A percentile compares a stretch with the other conserved stretches of the same genome.
Conservation (phyloP, 2,797 vertebrate species). For the Rhyacichthys aspro region DNA sequence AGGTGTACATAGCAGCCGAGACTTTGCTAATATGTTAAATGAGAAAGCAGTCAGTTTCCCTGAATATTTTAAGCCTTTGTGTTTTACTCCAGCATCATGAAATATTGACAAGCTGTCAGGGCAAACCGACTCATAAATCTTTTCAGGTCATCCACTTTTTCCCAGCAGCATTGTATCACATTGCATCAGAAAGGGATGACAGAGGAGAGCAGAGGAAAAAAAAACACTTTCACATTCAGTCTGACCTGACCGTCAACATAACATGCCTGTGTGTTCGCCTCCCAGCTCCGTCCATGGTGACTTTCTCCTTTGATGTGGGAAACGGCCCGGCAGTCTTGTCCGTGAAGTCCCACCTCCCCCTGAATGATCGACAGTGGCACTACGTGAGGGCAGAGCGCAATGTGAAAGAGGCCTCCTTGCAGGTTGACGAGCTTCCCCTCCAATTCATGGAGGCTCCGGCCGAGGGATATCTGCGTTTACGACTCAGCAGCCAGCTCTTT, state of each 20-base stretch:
- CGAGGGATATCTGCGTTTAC: slow-evolving; percentile 89
- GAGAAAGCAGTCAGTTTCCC: slow-evolving; percentile 28
- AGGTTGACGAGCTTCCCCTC: slow-evolving; percentile 89
- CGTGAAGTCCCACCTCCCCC: slow-evolving; percentile 84
- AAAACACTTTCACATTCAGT: slow-evolving; percentile 47
- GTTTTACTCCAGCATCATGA: slow-evolving; percentile 56
- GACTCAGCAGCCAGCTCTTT: slow-evolving; percentile 92
- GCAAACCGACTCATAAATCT: slow-evolving; percentile 59
- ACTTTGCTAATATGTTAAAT: slow-evolving; percentile 37
- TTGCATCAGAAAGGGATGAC: slow-evolving; percentile 63
- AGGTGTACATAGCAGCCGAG: slow-evolving; percentile 14
- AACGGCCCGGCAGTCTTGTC: slow-evolving; percentile 85
- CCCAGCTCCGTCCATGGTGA: slow-evolving; percentile 89
- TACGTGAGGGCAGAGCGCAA: slow-evolving; percentile 89
- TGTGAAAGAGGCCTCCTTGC: slow-evolving; percentile 89
- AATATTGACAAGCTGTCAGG: slow-evolving; percentile 73
- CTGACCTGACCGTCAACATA: slow-evolving; percentile 25
- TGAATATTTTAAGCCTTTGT: slow-evolving; percentile 45
- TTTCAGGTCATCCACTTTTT: slow-evolving; percentile 65
- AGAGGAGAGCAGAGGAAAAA: slow-evolving; percentile 36
- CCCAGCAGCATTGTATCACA: slow-evolving; percentile 60
- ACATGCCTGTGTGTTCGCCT: not conserved
- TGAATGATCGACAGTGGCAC: slow-evolving; percentile 98
- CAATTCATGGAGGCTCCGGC: slow-evolving; percentile 82
- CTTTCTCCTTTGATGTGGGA: slow-evolving; percentile 91